Percentiles rank a stretch among this genome's conserved stretches.
Conservation (phyloP, 2,113 vertebrate genomes). For the Reinhardtius hippoglossoides region DNA sequence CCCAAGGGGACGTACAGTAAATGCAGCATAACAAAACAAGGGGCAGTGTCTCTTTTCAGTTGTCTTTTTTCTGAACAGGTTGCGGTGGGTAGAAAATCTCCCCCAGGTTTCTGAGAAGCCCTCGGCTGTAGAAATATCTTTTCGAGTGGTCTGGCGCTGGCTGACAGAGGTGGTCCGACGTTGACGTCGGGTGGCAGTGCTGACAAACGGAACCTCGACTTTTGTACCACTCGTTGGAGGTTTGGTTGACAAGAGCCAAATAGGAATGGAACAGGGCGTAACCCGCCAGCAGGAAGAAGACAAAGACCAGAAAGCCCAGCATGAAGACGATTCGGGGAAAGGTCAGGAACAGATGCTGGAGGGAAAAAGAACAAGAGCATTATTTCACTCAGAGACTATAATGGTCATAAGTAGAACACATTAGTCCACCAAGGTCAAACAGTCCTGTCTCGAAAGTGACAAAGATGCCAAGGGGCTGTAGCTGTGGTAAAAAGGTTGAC, state of each 20-base stretch:
- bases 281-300: conserved; percentile 87
- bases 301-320: conserved; percentile 90
- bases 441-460: not conserved
- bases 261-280: conserved; percentile 89
- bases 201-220: conserved; percentile 69
- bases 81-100: conserved; percentile 86
- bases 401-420: not conserved
- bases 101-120: conserved; percentile 84
- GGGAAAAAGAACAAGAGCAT: not conserved
- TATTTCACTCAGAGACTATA: not conserved
- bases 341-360: conserved; percentile 93
- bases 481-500: too few relatives aligned
- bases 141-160: conserved; percentile 65
- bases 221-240: conserved; percentile 93
- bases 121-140: conserved; percentile 85
- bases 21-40: conserved; percentile 17
- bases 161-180: conserved; percentile 41
- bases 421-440: not conserved
- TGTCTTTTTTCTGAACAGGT: conserved; percentile 59
- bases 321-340: conserved; percentile 94
- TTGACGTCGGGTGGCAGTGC: conserved; percentile 72
- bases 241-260: conserved; percentile 90
- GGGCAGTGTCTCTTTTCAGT: conserved; percentile 26
- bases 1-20: not conserved
- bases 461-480: too few relatives aligned